Conservation (phyloP, 1,140 invertebrate species). For the Calliphora vicina region DNA sequence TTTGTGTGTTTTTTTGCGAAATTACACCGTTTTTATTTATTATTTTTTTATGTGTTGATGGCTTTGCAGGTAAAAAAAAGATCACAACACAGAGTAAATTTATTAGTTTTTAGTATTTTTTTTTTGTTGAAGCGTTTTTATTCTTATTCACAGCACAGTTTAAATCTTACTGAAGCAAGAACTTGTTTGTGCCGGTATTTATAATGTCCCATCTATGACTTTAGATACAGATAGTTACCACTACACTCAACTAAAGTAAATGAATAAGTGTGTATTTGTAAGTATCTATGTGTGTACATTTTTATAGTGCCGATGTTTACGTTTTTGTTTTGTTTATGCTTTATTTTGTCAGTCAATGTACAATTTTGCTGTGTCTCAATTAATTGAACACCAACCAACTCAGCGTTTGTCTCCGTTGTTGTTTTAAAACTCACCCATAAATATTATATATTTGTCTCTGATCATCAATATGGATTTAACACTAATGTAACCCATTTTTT, state of each 20-base stretch:
- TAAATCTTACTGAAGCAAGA: conserved; percentile 30
- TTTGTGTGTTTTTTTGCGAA: not conserved
- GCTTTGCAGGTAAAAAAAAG: not conserved
- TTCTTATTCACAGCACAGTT: conserved; percentile 26
- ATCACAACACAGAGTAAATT: too few relatives aligned
- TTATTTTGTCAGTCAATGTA: not conserved
- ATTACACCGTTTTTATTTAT: not conserved
- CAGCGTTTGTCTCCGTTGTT: not conserved
- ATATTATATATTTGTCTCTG: not conserved
- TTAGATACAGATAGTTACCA: too few relatives aligned
- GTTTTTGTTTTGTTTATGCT: not conserved
- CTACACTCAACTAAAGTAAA: not conserved
- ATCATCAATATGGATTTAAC: not conserved
- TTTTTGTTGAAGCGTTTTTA: conserved; percentile 2
- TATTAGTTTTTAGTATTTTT: not conserved
- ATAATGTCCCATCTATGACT: conserved; percentile 19
- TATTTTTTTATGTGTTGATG: not conserved
- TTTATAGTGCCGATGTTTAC: not conserved
- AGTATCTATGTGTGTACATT: not conserved
- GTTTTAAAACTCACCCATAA: not conserved
- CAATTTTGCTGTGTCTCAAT: not conserved
- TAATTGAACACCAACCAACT: conserved; percentile 10
- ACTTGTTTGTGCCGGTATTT: conserved; percentile 30
- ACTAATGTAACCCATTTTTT: not conserved
- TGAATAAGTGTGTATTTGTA: not conserved